A percentile compares a stretch with the other conserved stretches of the same genome.
Evolutionary conservation across 1,140 invertebrate genomes (phyloP).

Genomic region (Caenorhabditis briggsae): DNA sequence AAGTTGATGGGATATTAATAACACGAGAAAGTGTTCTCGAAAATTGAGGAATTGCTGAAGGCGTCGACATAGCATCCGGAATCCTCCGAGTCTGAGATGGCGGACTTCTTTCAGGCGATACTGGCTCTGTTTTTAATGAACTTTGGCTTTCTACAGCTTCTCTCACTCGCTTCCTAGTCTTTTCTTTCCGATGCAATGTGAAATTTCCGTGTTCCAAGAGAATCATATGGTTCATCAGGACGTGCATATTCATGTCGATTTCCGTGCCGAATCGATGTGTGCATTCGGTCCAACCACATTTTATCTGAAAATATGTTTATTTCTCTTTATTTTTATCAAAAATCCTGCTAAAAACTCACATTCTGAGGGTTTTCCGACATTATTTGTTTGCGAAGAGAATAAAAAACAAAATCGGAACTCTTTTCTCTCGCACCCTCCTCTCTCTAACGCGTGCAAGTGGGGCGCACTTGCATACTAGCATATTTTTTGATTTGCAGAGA

Average conservation of each 20-base stretch:
- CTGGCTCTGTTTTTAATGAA: neutral
- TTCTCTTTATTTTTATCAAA: neutral
- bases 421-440: neutral
- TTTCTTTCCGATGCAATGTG: neutral
- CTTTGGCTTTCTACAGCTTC: neutral
- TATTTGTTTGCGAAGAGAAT: neutral
- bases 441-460: neutral
- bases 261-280: neutral
- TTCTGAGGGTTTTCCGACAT: constrained; percentile 3
- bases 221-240: constrained; percentile 31
- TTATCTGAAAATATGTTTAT: neutral
- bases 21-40: too few species aligned
- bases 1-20: neutral
- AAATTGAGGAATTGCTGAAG: too few species aligned
- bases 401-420: neutral
- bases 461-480: neutral
- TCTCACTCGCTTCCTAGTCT: neutral
- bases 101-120: neutral
- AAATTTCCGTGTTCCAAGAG: constrained; percentile 18
- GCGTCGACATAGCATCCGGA: too few species aligned
- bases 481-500: too few species aligned
- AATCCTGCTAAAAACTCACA: neutral
- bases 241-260: constrained; percentile 44
- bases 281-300: constrained; percentile 2
- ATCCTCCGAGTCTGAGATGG: too few species aligned